phyloP scores from a whole-genome alignment of 2,113 vertebrate species.

The Laticauda laticaudata region DNA sequence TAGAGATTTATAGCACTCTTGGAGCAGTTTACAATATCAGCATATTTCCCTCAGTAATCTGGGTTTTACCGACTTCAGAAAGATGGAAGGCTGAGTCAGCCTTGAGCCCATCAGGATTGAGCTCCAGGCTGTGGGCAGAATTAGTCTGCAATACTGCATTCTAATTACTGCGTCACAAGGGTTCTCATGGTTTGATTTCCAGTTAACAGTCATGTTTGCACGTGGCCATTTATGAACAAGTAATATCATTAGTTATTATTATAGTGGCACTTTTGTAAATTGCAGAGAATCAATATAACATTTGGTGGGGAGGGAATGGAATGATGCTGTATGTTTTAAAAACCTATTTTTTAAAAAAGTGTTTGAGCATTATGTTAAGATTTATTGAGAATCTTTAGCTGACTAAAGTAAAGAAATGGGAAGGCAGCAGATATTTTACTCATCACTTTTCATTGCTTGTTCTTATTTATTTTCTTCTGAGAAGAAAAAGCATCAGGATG shows the following conservation, averaged over 20 bases:
- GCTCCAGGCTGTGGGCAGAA: not conserved
- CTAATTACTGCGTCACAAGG: not conserved
- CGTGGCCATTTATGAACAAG: not conserved
- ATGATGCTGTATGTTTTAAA: not conserved
- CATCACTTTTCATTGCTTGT: constrained; percentile 4
- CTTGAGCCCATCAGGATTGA: not conserved
- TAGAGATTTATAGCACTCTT: too few relatives aligned
- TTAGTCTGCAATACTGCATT: not conserved
- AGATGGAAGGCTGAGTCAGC: not conserved
- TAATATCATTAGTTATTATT: not conserved
- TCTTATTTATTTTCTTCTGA: not conserved
- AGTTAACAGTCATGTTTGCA: not conserved
- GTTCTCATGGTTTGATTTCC: not conserved
- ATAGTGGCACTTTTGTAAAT: not conserved
- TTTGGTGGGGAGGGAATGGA: not conserved
- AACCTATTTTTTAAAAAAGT: not conserved
- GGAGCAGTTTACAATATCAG: not conserved
- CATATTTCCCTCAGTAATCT: not conserved
- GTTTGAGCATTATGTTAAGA: not conserved
- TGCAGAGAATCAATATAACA: not conserved
- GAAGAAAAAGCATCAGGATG: constrained; percentile 1
- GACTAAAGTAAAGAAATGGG: not conserved
- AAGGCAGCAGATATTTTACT: not conserved
- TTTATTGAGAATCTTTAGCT: not conserved
- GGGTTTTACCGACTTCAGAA: not conserved